Evolutionary conservation across 2,888 invertebrate genomes (phyloP).

Genomic region (Agrilus mali): DNA sequence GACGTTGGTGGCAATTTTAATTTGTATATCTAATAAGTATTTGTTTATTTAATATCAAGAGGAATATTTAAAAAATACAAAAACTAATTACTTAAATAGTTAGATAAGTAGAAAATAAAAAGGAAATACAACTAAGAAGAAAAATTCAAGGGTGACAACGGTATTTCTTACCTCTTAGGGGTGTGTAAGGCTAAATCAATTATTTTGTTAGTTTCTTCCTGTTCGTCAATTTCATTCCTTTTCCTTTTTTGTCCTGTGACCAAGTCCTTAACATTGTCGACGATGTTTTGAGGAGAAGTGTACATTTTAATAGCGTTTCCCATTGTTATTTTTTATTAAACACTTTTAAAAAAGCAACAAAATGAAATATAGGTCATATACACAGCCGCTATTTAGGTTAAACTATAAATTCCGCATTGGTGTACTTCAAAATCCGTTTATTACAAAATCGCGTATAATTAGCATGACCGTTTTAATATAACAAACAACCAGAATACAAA

Average conservation of each 20-base stretch:
- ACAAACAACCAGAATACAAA: no score
- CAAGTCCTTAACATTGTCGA: conserved; percentile 33
- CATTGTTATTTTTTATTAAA: no score
- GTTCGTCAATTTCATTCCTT: conserved; percentile 37
- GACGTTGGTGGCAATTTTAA: no score
- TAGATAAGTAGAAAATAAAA: background rate
- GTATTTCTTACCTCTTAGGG: conserved; percentile 45
- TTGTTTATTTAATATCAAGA: no score
- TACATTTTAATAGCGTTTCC: conserved; percentile 7
- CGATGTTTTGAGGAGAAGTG: conserved; percentile 28
- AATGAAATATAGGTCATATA: no score
- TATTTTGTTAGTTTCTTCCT: conserved; percentile 38
- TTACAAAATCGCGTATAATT: conserved; percentile 2
- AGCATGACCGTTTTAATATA: no score
- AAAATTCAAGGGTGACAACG: background rate
- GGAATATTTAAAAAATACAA: background rate
- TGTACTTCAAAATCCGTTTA: background rate
- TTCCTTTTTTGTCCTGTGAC: conserved; percentile 42
- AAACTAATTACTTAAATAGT: no score
- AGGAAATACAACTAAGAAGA: background rate
- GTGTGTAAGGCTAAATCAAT: conserved; percentile 44
- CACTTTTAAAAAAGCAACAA: no score
- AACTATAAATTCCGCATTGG: background rate
- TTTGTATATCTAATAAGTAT: no score
- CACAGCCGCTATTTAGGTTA: no score